phyloP scores from a whole-genome alignment of 1,140 invertebrate genomes.

The Globodera ellingtonae region DNA sequence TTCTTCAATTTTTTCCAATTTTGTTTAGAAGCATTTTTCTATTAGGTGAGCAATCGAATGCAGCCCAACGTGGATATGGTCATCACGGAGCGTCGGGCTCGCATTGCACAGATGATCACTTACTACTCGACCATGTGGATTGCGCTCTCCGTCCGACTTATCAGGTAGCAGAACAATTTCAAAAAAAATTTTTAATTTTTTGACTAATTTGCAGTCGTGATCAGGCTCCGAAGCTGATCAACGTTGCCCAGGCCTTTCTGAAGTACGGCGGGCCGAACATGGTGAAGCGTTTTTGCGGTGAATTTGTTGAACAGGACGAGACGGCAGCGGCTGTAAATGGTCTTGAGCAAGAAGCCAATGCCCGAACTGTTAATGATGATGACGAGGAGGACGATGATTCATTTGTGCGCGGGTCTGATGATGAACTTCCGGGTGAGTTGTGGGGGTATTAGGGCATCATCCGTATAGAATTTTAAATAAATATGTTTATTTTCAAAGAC shows the following conservation, averaged over 20 bases:
- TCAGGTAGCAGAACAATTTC: constrained; percentile 22
- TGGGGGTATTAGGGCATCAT: too few species aligned
- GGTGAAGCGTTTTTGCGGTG: neutral
- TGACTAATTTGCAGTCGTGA: constrained; percentile 1
- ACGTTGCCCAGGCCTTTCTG: constrained; percentile 24
- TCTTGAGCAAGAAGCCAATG: neutral
- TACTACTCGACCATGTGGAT: constrained; percentile 40
- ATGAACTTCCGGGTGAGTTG: neutral
- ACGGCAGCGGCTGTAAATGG: neutral
- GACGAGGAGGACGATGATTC: constrained; percentile 14
- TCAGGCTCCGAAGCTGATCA: neutral
- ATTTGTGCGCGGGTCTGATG: neutral
- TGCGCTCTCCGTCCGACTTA: constrained; percentile 35
- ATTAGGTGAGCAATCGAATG: constrained; percentile 25
- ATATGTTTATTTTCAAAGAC: neutral
- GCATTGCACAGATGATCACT: constrained; percentile 28
- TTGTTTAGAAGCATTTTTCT: neutral
- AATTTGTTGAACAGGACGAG: neutral
- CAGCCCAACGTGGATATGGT: constrained; percentile 35
- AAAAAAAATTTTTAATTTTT: constrained; percentile 3
- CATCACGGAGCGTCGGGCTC: constrained; percentile 30
- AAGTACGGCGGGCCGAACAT: constrained; percentile 11
- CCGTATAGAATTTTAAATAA: neutral
- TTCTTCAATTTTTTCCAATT: neutral
- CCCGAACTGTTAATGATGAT: neutral